Conservation (phyloP, 2,797 vertebrate genomes). For the Halcyon chelicuti region DNA sequence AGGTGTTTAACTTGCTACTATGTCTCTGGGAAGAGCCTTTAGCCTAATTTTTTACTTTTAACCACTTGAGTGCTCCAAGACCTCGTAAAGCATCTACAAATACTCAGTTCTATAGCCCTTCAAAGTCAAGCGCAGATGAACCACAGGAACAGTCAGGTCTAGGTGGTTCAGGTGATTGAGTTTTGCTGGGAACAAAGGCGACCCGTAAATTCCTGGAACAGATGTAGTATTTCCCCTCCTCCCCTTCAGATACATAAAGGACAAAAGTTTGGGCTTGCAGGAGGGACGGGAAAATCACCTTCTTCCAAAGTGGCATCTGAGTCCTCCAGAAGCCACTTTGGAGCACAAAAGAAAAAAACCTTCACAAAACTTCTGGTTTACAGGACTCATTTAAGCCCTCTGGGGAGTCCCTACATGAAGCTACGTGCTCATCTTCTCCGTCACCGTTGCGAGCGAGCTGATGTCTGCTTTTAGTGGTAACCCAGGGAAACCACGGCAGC, state of each 20-base stretch:
- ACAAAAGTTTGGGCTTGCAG: not conserved
- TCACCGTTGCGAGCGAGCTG: fast-evolving
- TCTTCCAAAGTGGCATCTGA: not conserved
- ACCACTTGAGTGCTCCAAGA: not conserved
- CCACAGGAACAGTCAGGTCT: not conserved
- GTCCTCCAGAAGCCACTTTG: not conserved
- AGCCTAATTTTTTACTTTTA: not conserved
- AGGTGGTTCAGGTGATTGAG: not conserved
- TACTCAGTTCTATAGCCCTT: not conserved
- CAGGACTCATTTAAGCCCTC: not conserved
- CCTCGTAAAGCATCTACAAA: not conserved
- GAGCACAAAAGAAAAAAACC: not conserved
- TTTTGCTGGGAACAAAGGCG: not conserved
- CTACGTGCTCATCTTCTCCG: not conserved
- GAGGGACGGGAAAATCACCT: not conserved
- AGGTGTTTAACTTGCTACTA: not conserved
- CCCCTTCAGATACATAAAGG: not conserved
- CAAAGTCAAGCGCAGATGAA: fast-evolving
- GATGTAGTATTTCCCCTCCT: not conserved
- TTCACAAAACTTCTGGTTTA: not conserved
- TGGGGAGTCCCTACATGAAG: not conserved
- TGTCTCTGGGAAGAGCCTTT: not conserved
- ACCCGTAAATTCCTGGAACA: not conserved
- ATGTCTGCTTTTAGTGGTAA: not conserved
- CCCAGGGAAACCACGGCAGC: constrained; percentile 10